A percentile compares a stretch with the other conserved stretches of the same genome.
Conservation (phyloP, 2,888 invertebrate species). For the Lepidocyrtoides sp. region DNA sequence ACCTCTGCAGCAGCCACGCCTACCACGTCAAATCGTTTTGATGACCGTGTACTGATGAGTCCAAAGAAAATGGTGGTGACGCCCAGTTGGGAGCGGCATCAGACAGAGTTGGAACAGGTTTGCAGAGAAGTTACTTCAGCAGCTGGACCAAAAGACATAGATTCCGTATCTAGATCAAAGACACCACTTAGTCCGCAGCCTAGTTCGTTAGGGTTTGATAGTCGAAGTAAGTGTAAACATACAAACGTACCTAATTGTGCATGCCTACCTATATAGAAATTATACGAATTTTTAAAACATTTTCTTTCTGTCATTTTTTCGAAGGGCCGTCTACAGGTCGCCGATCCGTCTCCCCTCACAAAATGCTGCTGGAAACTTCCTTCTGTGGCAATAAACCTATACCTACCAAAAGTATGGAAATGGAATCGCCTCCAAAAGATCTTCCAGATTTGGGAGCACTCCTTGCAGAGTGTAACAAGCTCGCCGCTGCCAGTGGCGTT, state of each 20-base stretch:
- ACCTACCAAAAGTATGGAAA: slow-evolving; percentile 87
- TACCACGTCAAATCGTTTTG: slow-evolving; percentile 38
- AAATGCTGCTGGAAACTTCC: slow-evolving; percentile 92
- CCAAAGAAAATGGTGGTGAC: slow-evolving; percentile 68
- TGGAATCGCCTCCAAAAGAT: slow-evolving; percentile 83
- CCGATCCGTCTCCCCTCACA: slow-evolving; percentile 82
- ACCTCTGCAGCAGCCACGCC: slow-evolving; percentile 37
- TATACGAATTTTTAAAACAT: too few species aligned
- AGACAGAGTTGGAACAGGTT: slow-evolving; percentile 50
- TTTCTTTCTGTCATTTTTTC: neutral
- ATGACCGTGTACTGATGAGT: slow-evolving; percentile 25
- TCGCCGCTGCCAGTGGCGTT: neutral
- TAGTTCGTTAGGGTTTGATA: slow-evolving; percentile 73
- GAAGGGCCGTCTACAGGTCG: slow-evolving; percentile 70
- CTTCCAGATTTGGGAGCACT: slow-evolving; percentile 50
- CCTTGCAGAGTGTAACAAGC: slow-evolving; percentile 50
- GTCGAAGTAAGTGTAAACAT: slow-evolving; percentile 52
- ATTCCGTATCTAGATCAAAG: slow-evolving; percentile 70
- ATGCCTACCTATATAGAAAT: too few species aligned
- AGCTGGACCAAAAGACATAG: slow-evolving; percentile 75
- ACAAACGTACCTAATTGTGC: neutral
- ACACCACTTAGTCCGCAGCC: slow-evolving; percentile 76
- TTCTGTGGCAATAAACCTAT: slow-evolving; percentile 95
- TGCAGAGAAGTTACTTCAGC: slow-evolving; percentile 37
- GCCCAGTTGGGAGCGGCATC: slow-evolving; percentile 60